These are phyloP conservation scores for Harpalus rubripes DNA, from an alignment of 2,888 invertebrate genomes.

Conservation along the genomic window DNA sequence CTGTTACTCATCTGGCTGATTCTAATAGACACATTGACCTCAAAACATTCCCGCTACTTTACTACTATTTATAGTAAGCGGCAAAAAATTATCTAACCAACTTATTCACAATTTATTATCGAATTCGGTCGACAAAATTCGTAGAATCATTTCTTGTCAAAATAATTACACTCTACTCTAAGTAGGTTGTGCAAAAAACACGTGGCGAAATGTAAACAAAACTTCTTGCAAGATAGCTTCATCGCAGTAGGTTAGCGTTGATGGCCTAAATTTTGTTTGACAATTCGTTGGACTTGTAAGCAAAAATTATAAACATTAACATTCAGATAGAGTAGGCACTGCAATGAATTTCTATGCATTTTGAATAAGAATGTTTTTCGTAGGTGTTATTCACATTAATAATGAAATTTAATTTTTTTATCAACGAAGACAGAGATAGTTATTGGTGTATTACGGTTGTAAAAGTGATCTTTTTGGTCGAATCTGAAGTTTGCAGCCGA, in stretches of 20 bases:
- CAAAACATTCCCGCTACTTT: conserved; percentile 47
- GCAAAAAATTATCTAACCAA: conserved; percentile 35
- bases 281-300: conserved; percentile 17
- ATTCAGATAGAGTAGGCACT: conserved; percentile 14
- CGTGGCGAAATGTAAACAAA: conserved; percentile 45
- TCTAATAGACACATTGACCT: conserved; percentile 60
- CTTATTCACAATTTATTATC: conserved; percentile 29
- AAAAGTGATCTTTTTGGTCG: no score
- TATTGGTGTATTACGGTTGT: no score
- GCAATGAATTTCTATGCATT: background rate
- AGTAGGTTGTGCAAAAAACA: conserved; percentile 47
- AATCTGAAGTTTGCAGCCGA: no score
- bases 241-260: conserved; percentile 32
- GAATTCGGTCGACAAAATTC: conserved; percentile 17
- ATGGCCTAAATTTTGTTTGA: conserved; percentile 45
- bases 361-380: conserved; percentile 4
- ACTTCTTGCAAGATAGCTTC: conserved; percentile 27
- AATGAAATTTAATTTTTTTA: background rate
- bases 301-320: conserved; percentile 27
- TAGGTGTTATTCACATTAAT: background rate
- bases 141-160: conserved; percentile 15
- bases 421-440: no score
- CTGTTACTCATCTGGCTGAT: conserved; percentile 18
- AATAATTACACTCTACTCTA: conserved; percentile 10
- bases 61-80: conserved; percentile 47